These are phyloP conservation scores for Tetragnatha montana DNA, from an alignment of 2,888 invertebrate genomes.

Conservation along the genomic window DNA sequence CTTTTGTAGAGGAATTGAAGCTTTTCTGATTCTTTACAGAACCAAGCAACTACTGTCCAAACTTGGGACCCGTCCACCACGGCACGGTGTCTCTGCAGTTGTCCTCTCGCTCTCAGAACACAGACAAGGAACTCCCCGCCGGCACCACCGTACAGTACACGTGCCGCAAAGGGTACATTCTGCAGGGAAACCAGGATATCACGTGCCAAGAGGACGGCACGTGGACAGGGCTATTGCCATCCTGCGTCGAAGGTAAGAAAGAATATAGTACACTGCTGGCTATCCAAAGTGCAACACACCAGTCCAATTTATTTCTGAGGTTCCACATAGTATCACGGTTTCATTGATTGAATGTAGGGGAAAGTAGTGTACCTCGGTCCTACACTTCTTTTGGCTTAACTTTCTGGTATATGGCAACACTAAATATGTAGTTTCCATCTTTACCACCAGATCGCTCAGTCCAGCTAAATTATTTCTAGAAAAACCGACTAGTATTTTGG, in stretches of 20 bases:
- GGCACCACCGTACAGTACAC: slow-evolving; percentile 21
- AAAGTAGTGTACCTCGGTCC: too few species aligned
- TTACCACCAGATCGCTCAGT: too few species aligned
- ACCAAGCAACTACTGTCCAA: neutral
- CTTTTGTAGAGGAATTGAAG: too few species aligned
- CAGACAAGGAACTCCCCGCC: neutral
- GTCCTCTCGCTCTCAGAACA: neutral
- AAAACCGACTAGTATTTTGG: too few species aligned
- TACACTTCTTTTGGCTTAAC: too few species aligned
- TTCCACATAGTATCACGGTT: too few species aligned
- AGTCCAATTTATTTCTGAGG: too few species aligned
- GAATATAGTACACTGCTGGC: too few species aligned
- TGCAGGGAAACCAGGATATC: slow-evolving; percentile 8
- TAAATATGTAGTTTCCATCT: too few species aligned
- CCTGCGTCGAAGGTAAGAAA: slow-evolving; percentile 12
- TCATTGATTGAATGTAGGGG: neutral
- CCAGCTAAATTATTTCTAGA: too few species aligned
- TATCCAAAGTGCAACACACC: too few species aligned
- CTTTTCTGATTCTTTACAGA: neutral
- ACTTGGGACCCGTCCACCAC: neutral
- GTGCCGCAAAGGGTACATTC: neutral
- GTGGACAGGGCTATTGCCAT: slow-evolving; percentile 15
- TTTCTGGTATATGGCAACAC: too few species aligned
- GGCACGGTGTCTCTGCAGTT: neutral
- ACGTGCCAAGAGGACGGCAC: slow-evolving; percentile 6